Evolutionary conservation across 2,113 vertebrate genomes (phyloP).

Genomic region (Emydura subglobosa): DNA sequence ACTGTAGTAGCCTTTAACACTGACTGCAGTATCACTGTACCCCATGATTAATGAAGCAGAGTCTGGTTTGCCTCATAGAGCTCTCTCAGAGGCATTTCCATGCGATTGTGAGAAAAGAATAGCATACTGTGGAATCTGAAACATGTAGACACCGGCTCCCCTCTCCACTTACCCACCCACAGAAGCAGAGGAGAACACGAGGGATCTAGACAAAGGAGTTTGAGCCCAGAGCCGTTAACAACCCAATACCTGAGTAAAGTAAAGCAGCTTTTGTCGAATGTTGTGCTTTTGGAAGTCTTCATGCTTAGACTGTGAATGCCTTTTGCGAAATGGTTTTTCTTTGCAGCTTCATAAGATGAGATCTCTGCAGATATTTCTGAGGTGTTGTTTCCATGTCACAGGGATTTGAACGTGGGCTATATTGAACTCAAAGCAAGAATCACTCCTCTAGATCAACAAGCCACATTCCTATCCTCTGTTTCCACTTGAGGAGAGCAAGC

Average conservation of each 20-base stretch:
- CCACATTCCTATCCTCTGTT: background rate
- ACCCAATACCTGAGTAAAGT: background rate
- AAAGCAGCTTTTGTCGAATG: background rate
- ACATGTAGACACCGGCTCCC: background rate
- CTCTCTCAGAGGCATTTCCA: background rate
- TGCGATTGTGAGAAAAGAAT: background rate
- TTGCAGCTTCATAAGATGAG: background rate
- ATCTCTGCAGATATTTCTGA: background rate
- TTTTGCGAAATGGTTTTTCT: background rate
- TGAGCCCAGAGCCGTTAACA: background rate
- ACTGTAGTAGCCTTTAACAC: constrained; percentile 16
- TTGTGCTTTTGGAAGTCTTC: background rate
- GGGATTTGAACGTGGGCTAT: background rate
- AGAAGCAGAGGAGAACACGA: background rate
- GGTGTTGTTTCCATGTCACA: background rate
- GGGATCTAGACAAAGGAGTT: background rate
- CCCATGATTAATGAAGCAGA: background rate
- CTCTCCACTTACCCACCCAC: background rate
- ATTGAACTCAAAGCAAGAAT: background rate
- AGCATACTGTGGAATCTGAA: background rate
- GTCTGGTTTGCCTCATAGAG: background rate
- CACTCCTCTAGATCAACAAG: background rate
- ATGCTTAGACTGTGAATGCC: background rate
- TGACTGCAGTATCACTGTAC: background rate
- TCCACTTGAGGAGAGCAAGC: background rate